These are phyloP conservation scores for Plebejus argus DNA, from an alignment of 2,888 invertebrate species.

Conservation along the genomic window DNA sequence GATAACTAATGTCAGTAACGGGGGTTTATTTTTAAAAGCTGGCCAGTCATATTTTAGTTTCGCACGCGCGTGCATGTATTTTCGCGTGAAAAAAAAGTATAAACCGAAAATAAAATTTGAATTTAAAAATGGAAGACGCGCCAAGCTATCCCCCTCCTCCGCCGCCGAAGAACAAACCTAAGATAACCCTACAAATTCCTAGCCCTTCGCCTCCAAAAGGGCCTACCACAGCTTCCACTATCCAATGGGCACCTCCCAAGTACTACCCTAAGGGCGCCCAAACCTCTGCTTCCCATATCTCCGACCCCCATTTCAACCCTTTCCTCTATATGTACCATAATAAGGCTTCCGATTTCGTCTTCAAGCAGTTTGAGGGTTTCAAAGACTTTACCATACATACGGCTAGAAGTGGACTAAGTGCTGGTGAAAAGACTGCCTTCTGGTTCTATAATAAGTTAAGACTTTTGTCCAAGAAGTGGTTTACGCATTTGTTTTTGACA, in stretches of 20 bases:
- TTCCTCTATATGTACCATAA: slow-evolving; percentile 80
- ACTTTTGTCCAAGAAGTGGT: slow-evolving; percentile 90
- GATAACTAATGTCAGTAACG: slow-evolving; percentile 58
- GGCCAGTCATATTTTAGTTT: slow-evolving; percentile 61
- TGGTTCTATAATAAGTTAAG: slow-evolving; percentile 90
- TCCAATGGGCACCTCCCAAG: slow-evolving; percentile 50
- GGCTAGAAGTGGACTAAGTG: slow-evolving; percentile 89
- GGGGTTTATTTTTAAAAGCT: slow-evolving; percentile 74
- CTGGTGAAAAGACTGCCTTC: slow-evolving; percentile 90
- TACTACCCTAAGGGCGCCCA: slow-evolving; percentile 53
- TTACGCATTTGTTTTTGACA: slow-evolving; percentile 93
- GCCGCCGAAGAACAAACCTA: slow-evolving; percentile 65
- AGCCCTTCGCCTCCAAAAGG: slow-evolving; percentile 53
- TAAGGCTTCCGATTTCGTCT: slow-evolving; percentile 89
- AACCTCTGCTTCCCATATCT: slow-evolving; percentile 62
- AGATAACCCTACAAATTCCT: slow-evolving; percentile 76
- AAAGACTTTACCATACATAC: slow-evolving; percentile 87
- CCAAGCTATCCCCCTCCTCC: slow-evolving; percentile 67
- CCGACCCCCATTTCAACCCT: slow-evolving; percentile 67
- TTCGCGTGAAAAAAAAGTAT: slow-evolving; percentile 43
- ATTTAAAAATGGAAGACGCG: slow-evolving; percentile 58
- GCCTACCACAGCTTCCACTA: slow-evolving; percentile 52
- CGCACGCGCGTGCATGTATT: slow-evolving; percentile 58
- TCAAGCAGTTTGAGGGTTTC: slow-evolving; percentile 89
- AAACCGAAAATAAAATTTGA: slow-evolving; percentile 29